Evolutionary conservation across 2,888 invertebrate species (phyloP), one percentile per base, ranked within the genome.

Genomic region (Lasioglossum calceatum): DNA sequence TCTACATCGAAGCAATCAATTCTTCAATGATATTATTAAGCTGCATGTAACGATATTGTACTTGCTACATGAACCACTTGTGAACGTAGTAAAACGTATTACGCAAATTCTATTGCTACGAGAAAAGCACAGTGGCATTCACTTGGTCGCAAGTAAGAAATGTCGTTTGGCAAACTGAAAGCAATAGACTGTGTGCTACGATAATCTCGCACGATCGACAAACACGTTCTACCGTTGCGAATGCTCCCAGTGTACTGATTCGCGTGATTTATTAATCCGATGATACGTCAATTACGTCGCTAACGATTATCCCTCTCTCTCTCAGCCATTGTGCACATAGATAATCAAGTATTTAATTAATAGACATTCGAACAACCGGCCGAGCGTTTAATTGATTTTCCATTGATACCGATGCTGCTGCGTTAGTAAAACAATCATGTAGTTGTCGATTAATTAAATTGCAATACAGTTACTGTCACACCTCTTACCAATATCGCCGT

Each of bases 311-410:
- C 4, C 4, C 36, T 36, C 36, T 36, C 36, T 36, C 36, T 36
- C 36, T 36, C 74, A 50, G 23, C 84, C 71, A 85, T 85, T 78
- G 78, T 78, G 75, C 61, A 78, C 78, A 61, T 42, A 75, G 84
- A 85, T 78, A 58, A 74, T 75, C 78, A 19, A 72, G 74, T 67
- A 74, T 85, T 85, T 84, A 85, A 84, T 85, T 85, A 85, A 84
- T 85, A 74, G 74, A 36, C 75, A 85, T 78, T 78, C 84, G 74
- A 84, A 84, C 73, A 71, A 36, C 78, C 74, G 84, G 70, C 74
- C 70, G 71, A 39, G 61, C 70, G 74, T 71, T 85, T 85, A 85
- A 85, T 84, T 85, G 84, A 84, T 84, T 85, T 71, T 44, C 61
- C 75, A 75, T 85, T 84, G 78, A 84, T 71, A 44, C 42, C n/a